These are phyloP conservation scores for Nomada goodeniana DNA, from an alignment of 2,888 invertebrate genomes.

Conservation along the genomic window DNA sequence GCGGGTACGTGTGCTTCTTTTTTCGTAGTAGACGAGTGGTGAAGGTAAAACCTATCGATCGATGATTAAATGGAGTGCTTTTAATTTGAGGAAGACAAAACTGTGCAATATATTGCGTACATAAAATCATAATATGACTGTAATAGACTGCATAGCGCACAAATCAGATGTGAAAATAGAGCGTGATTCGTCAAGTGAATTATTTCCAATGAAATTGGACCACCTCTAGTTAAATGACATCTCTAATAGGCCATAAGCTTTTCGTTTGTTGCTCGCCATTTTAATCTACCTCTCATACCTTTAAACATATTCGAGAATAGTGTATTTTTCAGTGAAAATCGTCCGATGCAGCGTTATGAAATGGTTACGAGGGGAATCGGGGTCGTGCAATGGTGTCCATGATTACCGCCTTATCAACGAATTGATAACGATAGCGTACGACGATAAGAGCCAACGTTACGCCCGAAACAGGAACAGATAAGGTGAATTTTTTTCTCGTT, in stretches of 20 bases:
- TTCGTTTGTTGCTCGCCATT: background rate
- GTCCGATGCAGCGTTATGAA: conserved; percentile 11
- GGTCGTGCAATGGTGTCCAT: conserved; percentile 35
- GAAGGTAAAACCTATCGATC: conserved; percentile 1
- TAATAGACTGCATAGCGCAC: background rate
- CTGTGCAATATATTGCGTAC: too few species aligned
- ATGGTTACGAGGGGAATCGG: conserved; percentile 25
- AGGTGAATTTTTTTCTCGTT: conserved; percentile 37
- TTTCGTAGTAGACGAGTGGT: background rate
- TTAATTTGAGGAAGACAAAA: background rate
- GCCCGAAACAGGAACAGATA: conserved; percentile 35
- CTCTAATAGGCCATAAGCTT: background rate
- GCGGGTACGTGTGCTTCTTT: background rate
- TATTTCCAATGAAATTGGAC: background rate
- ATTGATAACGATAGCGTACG: conserved; percentile 39
- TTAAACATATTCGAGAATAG: background rate
- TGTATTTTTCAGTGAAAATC: background rate
- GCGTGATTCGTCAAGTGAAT: background rate
- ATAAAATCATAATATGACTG: too few species aligned
- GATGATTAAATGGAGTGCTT: background rate
- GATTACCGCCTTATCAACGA: conserved; percentile 32
- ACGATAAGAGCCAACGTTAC: conserved; percentile 33
- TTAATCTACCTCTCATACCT: background rate
- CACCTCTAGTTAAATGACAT: too few species aligned
- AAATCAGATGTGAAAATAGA: background rate